These are phyloP conservation scores for Tychaedon coryphoeus DNA, from an alignment of 2,113 vertebrate species.

Conservation along the genomic window DNA sequence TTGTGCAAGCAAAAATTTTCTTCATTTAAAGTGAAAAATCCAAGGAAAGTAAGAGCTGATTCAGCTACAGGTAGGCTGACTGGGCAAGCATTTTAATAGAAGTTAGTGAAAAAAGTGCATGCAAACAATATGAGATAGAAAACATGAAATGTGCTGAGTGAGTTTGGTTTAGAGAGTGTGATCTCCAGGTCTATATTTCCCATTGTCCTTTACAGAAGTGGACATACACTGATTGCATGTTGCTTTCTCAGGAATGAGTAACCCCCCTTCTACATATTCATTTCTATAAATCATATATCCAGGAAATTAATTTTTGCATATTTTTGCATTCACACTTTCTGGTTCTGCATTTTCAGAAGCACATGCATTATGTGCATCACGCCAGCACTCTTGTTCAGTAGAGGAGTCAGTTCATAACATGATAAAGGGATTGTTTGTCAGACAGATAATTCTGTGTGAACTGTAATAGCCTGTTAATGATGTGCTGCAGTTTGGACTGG, in stretches of 20 bases:
- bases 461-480: not conserved
- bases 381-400: not conserved
- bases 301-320: not conserved
- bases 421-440: not conserved
- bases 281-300: not conserved
- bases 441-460: not conserved
- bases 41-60: not conserved
- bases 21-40: not conserved
- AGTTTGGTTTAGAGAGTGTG: not conserved
- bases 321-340: not conserved
- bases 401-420: not conserved
- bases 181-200: not conserved
- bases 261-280: not conserved
- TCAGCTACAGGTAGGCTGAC: conserved; percentile 3
- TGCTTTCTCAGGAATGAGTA: not conserved
- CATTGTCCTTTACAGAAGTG: not conserved
- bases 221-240: not conserved
- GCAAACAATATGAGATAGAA: not conserved
- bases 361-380: not conserved
- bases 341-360: not conserved
- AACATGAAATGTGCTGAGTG: not conserved
- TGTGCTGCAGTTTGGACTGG: not conserved
- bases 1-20: not conserved
- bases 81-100: not conserved
- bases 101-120: not conserved